phyloP scores from a whole-genome alignment of 2,113 vertebrate genomes.

The Hyaena hyaena region DNA sequence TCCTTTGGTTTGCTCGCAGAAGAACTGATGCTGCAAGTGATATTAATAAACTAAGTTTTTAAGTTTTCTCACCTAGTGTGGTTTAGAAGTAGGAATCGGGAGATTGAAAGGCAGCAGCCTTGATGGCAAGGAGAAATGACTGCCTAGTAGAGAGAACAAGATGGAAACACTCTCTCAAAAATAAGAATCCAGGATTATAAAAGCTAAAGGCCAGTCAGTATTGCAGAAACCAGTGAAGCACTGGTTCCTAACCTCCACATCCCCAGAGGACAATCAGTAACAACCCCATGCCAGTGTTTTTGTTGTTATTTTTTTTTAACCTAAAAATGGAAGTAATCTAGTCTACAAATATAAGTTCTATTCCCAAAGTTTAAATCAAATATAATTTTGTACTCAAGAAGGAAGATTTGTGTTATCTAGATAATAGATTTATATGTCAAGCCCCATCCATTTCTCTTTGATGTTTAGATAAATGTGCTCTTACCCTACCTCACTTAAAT shows the following conservation, averaged over 20 bases:
- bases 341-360: not conserved
- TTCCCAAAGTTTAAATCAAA: constrained; percentile 5
- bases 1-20: not conserved
- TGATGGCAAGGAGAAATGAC: not conserved
- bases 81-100: not conserved
- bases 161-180: not conserved
- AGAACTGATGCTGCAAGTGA: not conserved
- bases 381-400: not conserved
- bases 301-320: not conserved
- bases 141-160: not conserved
- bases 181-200: not conserved
- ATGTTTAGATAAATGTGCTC: not conserved
- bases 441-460: not conserved
- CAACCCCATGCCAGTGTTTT: not conserved
- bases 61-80: constrained; percentile 20
- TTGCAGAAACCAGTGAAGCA: not conserved
- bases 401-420: not conserved
- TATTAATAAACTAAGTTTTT: not conserved
- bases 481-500: not conserved
- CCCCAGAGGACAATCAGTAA: not conserved
- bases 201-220: not conserved
- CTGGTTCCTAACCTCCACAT: not conserved
- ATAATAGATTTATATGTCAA: not conserved
- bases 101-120: not conserved
- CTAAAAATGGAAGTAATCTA: not conserved